Percentiles rank a stretch among this genome's conserved stretches.
Conservation (phyloP, 2,888 invertebrate species). For the Dioctria rufipes region DNA sequence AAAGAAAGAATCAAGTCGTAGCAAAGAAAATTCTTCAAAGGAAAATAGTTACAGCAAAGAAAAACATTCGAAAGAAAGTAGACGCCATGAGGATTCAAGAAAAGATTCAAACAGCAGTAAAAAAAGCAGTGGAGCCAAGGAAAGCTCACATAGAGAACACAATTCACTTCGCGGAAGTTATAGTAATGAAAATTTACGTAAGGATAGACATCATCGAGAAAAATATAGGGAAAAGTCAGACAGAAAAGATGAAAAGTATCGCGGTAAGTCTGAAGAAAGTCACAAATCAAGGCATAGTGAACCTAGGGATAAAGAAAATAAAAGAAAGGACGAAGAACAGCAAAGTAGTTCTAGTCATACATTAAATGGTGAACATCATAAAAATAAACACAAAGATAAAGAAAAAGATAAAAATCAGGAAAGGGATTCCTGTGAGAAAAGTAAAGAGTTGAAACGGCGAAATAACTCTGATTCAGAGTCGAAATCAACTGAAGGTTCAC, state of each 20-base stretch:
- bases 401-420: conserved; percentile 57
- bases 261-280: conserved; percentile 40
- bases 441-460: conserved; percentile 1
- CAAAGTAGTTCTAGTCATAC: conserved; percentile 48
- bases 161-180: conserved; percentile 66
- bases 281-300: conserved; percentile 64
- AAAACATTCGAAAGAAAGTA: conserved; percentile 17
- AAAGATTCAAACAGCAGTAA: conserved; percentile 22
- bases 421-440: conserved; percentile 63
- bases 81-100: conserved; percentile 1
- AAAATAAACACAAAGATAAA: conserved; percentile 58
- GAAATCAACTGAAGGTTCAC: conserved; percentile 48
- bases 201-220: conserved; percentile 9
- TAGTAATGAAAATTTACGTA: not conserved
- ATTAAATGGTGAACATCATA: conserved; percentile 52
- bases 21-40: conserved; percentile 31
- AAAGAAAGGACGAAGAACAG: conserved; percentile 47
- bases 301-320: conserved; percentile 55
- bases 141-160: conserved; percentile 30
- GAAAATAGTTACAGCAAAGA: conserved; percentile 59
- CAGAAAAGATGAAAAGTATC: not conserved
- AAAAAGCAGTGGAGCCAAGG: conserved; percentile 38
- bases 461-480: conserved; percentile 32
- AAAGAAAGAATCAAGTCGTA: conserved; percentile 59
- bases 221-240: conserved; percentile 15